Percentiles rank a stretch among this genome's conserved stretches.
Evolutionary conservation across 2,888 invertebrate species (phyloP).

Genomic region (Platycheirus albimanus): DNA sequence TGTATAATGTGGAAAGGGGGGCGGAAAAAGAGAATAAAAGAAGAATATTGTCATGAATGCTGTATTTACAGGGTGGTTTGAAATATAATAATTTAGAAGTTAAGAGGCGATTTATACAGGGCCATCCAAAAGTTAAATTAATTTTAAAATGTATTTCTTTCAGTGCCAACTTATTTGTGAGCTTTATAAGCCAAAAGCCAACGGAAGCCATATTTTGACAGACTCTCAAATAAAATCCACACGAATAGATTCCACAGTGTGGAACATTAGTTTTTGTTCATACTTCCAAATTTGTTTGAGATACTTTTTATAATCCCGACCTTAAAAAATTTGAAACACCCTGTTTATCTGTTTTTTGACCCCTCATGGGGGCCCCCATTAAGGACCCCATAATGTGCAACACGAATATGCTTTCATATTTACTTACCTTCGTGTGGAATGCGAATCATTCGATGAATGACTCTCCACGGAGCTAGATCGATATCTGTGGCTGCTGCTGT

Average conservation of each 20-base stretch:
- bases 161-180: no score
- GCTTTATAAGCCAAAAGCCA: no score
- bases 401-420: constrained; percentile 72
- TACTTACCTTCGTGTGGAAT: constrained; percentile 90
- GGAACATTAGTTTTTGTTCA: no score
- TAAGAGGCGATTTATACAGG: no score
- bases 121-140: no score
- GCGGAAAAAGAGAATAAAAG: neutral
- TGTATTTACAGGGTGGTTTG: neutral
- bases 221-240: no score
- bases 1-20: constrained; percentile 20
- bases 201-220: no score
- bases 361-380: constrained; percentile 37
- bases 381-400: constrained; percentile 39
- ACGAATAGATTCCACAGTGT: no score
- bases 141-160: no score
- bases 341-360: constrained; percentile 19
- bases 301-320: no score
- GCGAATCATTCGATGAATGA: constrained; percentile 93
- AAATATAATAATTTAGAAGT: no score
- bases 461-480: constrained; percentile 94
- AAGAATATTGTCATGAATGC: neutral
- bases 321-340: constrained; percentile 14
- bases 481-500: constrained; percentile 82
- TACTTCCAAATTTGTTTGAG: no score